Evolutionary conservation across 2,797 vertebrate species (phyloP).

Genomic region (Enteromius viviparus): DNA sequence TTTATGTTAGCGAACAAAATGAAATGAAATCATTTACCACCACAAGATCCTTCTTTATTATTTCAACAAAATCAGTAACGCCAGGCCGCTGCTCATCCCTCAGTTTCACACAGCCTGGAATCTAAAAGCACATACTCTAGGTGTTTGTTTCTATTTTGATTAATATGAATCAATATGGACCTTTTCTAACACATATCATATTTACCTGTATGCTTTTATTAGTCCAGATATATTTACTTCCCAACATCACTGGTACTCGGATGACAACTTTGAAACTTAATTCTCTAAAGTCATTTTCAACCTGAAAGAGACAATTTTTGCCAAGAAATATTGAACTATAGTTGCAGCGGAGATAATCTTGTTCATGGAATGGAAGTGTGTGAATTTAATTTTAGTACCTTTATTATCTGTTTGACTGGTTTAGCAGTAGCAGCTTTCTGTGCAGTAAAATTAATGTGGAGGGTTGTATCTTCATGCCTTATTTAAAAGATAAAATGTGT

Average conservation of each 20-base stretch:
- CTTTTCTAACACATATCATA: not conserved
- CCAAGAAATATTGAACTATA: not conserved
- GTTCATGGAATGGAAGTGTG: not conserved
- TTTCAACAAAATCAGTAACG: slow-evolving; percentile 58
- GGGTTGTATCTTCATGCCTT: slow-evolving; percentile 75
- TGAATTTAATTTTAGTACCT: slow-evolving; percentile 66
- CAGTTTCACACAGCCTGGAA: slow-evolving; percentile 65
- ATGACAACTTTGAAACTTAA: not conserved
- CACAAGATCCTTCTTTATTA: slow-evolving; percentile 62
- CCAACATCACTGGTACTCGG: not conserved
- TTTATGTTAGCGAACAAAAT: not conserved
- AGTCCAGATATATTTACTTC: not conserved
- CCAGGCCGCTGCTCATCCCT: slow-evolving; percentile 45
- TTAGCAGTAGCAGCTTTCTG: slow-evolving; percentile 65
- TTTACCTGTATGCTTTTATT: not conserved
- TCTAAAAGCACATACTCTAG: slow-evolving; percentile 59
- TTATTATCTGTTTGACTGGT: slow-evolving; percentile 72
- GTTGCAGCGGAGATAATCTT: not conserved
- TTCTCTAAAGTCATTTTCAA: slow-evolving; percentile 72
- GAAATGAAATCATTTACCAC: slow-evolving; percentile 66
- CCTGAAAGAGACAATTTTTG: slow-evolving; percentile 65
- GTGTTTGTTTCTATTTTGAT: not conserved
- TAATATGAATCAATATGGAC: not conserved
- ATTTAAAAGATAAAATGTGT: not conserved
- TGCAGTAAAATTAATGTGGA: slow-evolving; percentile 80